Base-by-base conservation (phyloP, 2,797 vertebrate genomes). In the Netta rufina region DNA sequence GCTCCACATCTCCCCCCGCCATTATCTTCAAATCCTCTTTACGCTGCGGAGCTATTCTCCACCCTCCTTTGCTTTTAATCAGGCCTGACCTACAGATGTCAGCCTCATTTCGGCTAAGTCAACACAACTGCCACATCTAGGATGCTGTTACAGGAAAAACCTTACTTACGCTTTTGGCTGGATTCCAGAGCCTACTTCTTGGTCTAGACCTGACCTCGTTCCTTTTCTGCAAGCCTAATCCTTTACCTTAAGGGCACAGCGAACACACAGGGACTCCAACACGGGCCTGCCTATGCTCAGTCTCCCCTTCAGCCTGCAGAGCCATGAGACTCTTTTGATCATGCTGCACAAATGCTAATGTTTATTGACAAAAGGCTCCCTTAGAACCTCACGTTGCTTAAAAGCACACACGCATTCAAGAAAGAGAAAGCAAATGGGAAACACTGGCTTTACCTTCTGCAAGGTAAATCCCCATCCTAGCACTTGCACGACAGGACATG, bases 21-120 rank as follows among this genome's bases (percentile, higher is more conserved):
- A 6, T 69, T 90, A 92, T 60, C 93, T 81, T 87, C 65, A 91
- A 95, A 93, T 91, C 83, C 60, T 92, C 80, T 90, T 96, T 93
- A 71, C 64, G 90, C 92, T 43, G 51, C 13, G 32, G 51, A 96
- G 86, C 89, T 92, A 36, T 88, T 93, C 91, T 88, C 58, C 49
- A 93, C 53, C 64, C 74, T 93, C 71, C 74, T 96, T 96, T 79
- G 65, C 71, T 93, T 97, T 96, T 96, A 94, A 97, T 90, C 88
- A 91, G 90, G 53, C 67, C 84, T 92, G 93, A 95, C 80, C 92
- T 96, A 95, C 88, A 96, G 87, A 97, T 87, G 91, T 95, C 96
- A 96, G 76, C 89, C 90, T 95, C 78, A 91, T 95, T 95, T 97
- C 13, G 1, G 89, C 81, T 93, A 97, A 95, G 86, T 96, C 95